phyloP scores from a whole-genome alignment of 2,113 vertebrate species.

The Daubentonia madagascariensis region DNA sequence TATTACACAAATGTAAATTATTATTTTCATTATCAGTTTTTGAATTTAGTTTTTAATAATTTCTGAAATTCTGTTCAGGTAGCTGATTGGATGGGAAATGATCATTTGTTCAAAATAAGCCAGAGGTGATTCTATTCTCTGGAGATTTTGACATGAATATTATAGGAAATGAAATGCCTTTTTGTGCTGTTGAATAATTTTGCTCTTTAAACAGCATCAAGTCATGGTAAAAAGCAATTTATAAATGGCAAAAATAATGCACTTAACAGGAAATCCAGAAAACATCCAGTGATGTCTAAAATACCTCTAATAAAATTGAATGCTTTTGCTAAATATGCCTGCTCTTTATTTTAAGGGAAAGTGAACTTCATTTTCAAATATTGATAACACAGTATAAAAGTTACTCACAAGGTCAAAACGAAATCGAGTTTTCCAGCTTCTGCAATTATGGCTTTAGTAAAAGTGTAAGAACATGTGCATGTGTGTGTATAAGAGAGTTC shows the following conservation, averaged over 20 bases:
- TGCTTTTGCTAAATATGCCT: conserved; percentile 63
- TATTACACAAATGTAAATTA: background rate
- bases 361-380: conserved; percentile 70
- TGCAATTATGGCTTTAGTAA: conserved; percentile 45
- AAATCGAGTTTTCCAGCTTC: conserved; percentile 70
- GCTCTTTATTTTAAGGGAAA: conserved; percentile 63
- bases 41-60: background rate
- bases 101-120: conserved; percentile 16
- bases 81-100: background rate
- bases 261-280: background rate
- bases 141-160: background rate
- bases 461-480: background rate
- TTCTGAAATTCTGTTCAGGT: background rate
- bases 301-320: conserved; percentile 53
- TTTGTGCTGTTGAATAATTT: background rate
- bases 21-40: background rate
- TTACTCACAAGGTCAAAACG: conserved; percentile 70
- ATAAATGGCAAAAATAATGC: conserved; percentile 32
- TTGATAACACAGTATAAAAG: conserved; percentile 26
- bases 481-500: background rate
- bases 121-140: background rate
- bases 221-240: conserved; percentile 29
- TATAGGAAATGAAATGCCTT: background rate
- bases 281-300: conserved; percentile 14
- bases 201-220: background rate